Percentiles rank a stretch among this genome's conserved stretches.
Evolutionary conservation across 2,888 invertebrate genomes (phyloP).

Genomic region (Epistrophella euchroma): DNA sequence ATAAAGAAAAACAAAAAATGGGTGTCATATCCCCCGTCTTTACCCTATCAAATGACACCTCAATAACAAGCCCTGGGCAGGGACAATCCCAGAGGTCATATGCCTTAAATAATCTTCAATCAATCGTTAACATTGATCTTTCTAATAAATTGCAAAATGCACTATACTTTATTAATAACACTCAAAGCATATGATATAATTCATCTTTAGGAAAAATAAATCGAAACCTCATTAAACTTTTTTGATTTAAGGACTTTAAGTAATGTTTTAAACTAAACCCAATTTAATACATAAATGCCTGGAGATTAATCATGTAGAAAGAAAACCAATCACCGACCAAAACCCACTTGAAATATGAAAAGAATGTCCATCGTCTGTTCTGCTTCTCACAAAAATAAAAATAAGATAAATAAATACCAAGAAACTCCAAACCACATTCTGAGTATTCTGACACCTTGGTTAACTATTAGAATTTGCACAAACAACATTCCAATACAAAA

Average conservation of each 20-base stretch:
- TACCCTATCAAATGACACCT: too few species aligned
- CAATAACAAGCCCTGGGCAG: too few species aligned
- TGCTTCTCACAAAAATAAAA: background rate
- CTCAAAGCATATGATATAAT: too few species aligned
- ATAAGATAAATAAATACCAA: conserved; percentile 4
- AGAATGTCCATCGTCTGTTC: conserved; percentile 16
- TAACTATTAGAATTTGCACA: conserved; percentile 40
- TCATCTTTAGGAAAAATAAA: too few species aligned
- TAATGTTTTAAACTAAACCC: background rate
- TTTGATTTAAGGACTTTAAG: background rate
- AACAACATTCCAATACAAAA: conserved; percentile 34
- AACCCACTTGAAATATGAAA: conserved; percentile 52
- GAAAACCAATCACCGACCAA: conserved; percentile 53
- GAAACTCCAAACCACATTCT: conserved; percentile 41
- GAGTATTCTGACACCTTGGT: conserved; percentile 49
- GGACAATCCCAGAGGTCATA: too few species aligned
- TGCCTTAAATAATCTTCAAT: too few species aligned
- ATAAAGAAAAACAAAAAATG: too few species aligned
- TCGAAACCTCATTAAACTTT: background rate
- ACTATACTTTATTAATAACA: too few species aligned
- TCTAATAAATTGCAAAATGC: too few species aligned
- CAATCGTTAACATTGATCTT: too few species aligned
- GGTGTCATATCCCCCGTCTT: too few species aligned
- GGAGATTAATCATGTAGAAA: conserved; percentile 23
- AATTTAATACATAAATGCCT: conserved; percentile 4